Evolutionary conservation across 2,113 vertebrate genomes (phyloP), one percentile per base, ranked within the genome.

Genomic region (Echinops telfairi): DNA sequence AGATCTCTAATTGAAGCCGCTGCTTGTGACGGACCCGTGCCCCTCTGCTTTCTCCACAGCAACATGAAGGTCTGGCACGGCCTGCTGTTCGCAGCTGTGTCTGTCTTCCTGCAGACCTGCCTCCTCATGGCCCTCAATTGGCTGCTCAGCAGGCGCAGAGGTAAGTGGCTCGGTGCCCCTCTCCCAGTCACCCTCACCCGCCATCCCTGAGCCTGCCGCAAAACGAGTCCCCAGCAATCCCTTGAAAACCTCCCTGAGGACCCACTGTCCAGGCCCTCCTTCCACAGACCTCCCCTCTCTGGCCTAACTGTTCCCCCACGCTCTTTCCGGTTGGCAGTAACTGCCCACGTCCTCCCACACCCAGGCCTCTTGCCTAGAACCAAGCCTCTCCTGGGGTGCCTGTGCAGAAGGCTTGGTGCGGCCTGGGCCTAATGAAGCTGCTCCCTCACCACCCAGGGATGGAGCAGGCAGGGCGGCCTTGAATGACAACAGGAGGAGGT

Each of bases 131-230:
- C 0, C 1, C 2, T 97, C 31, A 97, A 91, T 89, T 47, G 94
- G 87, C 71, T 93, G 89, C 96, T 98, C 90, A 94, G 95, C 94
- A 97, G 95, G 93, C 96, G 95, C 95, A 96, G 98, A 20, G 97
- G 98, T 98, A 96, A 97, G 9, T 5, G 36, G 20, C 4, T 6
- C 0, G 6, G 14, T 3, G 1, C 19, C 33, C 60, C n/a, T 27
- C 19, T 31, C 73, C 60, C 89, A 29, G 5, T 47, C 19, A 25
- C 8, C 75, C 40, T 31, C n/a, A 31, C 53, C 23, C 11, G 38
- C n/a, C 17, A 4, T 19, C 33, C 76, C 25, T 2, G 0, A 68
- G 38, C 70, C 70, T 31, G 23, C 27, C 73, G 77, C 31, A 75
- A 33, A 9, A 70, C 0, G 60, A 47, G 25, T 0, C 80, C 64